Percentiles rank a stretch among this genome's conserved stretches.
phyloP scores from a whole-genome alignment of 2,888 invertebrate genomes.

The Theodoxus fluviatilis region DNA sequence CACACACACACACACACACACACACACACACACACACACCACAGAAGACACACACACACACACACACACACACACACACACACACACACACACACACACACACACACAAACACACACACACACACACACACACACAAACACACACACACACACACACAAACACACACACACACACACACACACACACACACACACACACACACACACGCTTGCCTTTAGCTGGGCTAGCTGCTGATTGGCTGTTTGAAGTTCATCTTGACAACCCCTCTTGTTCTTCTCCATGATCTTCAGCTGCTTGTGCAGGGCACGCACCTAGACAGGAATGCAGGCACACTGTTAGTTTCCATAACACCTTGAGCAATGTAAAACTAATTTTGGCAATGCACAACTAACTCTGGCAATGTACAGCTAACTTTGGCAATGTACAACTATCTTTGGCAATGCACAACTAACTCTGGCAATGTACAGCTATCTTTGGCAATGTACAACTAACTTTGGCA shows the following conservation, averaged over 20 bases:
- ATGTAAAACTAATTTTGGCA: neutral
- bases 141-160: neutral
- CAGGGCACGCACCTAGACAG: conserved; percentile 64
- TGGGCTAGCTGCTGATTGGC: conserved; percentile 67
- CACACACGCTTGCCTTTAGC: conserved; percentile 60
- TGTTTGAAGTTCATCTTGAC: conserved; percentile 70
- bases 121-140: neutral
- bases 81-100: neutral
- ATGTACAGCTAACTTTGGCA: too few relatives aligned
- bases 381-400: too few relatives aligned
- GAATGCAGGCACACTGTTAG: neutral
- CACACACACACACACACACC: neutral
- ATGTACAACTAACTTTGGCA: too few relatives aligned
- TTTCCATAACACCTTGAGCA: too few relatives aligned
- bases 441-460: too few relatives aligned
- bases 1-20: neutral
- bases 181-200: neutral
- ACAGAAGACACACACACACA: neutral
- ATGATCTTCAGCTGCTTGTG: conserved; percentile 71
- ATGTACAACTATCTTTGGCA: too few relatives aligned
- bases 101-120: neutral
- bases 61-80: neutral
- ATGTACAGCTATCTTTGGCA: too few relatives aligned
- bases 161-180: neutral
- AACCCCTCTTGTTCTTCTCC: conserved; percentile 68